These are phyloP conservation scores for Orientallactaga bullata DNA, from an alignment of 2,113 vertebrate species.

Conservation along the genomic window DNA sequence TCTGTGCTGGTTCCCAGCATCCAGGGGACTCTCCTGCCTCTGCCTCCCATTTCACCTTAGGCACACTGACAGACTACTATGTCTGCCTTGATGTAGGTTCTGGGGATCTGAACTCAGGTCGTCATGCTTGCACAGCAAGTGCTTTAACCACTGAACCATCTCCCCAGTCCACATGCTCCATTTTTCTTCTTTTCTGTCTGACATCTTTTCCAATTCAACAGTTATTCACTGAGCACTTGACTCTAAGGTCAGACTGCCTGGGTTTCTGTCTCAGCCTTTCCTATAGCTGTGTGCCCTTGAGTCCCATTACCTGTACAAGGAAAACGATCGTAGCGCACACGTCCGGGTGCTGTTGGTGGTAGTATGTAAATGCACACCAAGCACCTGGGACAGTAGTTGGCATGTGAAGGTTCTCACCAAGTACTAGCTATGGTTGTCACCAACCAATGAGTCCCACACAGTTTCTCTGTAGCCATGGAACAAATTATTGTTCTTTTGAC, in stretches of 20 bases:
- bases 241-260: neutral
- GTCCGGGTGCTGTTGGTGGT: neutral
- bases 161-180: no score
- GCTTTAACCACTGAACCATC: no score
- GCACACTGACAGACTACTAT: no score
- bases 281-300: neutral
- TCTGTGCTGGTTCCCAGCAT: no score
- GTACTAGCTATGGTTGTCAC: neutral
- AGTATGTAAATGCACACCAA: neutral
- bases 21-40: no score
- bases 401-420: neutral
- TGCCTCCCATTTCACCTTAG: no score
- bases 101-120: no score
- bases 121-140: no score
- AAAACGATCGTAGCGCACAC: neutral
- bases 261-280: neutral
- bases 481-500: neutral
- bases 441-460: neutral
- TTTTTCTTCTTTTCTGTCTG: neutral
- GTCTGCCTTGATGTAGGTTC: no score
- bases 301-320: neutral
- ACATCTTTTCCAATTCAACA: constrained; percentile 10
- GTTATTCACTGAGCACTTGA: neutral
- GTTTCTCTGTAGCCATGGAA: neutral
- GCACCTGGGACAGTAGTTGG: neutral